These are phyloP conservation scores for Nannobrachium achirus DNA, from an alignment of 2,113 vertebrate genomes.

Conservation along the genomic window DNA sequence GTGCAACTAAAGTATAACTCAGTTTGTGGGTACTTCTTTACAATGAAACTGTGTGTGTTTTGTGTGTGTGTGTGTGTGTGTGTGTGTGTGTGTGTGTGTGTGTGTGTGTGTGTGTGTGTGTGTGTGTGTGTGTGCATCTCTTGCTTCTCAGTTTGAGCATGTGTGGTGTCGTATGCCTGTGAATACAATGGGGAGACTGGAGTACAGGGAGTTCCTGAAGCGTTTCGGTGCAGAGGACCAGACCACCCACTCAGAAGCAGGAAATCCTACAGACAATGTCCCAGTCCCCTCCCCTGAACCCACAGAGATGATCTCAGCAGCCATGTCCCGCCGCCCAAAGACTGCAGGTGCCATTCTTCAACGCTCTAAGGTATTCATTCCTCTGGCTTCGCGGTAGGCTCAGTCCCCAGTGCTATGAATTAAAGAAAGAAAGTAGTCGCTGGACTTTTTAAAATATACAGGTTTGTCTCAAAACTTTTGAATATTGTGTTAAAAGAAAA, in stretches of 20 bases:
- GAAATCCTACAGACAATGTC: neutral
- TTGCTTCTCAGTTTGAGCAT: constrained; percentile 73
- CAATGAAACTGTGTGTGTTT: neutral
- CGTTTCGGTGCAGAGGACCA: constrained; percentile 49
- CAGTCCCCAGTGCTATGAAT: neutral
- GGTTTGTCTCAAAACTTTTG: too few relatives aligned
- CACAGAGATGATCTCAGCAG: neutral
- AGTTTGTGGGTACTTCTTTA: constrained; percentile 66
- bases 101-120: constrained; percentile 11
- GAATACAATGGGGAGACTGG: constrained; percentile 59
- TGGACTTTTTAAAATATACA: neutral
- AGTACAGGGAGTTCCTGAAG: constrained; percentile 73
- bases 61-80: constrained; percentile 57
- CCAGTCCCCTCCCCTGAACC: neutral
- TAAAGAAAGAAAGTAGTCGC: neutral
- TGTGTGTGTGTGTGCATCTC: neutral
- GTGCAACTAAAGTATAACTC: neutral
- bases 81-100: constrained; percentile 18
- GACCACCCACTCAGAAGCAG: neutral
- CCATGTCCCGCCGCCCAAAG: constrained; percentile 20
- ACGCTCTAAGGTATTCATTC: constrained; percentile 56
- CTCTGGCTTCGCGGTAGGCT: neutral
- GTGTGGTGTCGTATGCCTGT: constrained; percentile 77
- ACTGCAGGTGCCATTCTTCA: constrained; percentile 23
- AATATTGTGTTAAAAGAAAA: too few relatives aligned